Conservation (phyloP, 2,797 vertebrate species). For the Schizopygopsis pylzovi region DNA sequence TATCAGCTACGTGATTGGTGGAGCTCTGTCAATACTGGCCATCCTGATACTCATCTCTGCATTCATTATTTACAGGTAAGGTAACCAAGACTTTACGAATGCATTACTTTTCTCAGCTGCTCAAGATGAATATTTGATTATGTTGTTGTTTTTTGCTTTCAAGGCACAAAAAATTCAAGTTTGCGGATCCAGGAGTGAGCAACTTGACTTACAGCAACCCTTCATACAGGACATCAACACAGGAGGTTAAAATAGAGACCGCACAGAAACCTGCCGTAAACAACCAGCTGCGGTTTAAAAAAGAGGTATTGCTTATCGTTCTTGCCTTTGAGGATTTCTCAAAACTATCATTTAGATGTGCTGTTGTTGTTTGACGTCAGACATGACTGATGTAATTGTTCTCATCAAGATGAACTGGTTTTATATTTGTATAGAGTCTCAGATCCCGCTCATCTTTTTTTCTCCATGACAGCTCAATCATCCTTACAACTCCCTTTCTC, state of each 20-base stretch:
- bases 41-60: constrained; percentile 90
- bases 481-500: constrained; percentile 97
- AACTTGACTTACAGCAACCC: constrained; percentile 98
- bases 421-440: not conserved
- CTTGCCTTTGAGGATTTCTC: not conserved
- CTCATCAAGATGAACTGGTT: not conserved
- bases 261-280: constrained; percentile 91
- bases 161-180: constrained; percentile 95
- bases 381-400: constrained; percentile 45
- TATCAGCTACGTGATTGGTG: constrained; percentile 91
- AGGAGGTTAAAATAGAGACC: constrained; percentile 96
- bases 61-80: constrained; percentile 93
- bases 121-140: not conserved
- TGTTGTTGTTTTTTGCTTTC: not conserved
- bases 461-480: constrained; percentile 89
- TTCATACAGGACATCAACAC: constrained; percentile 94
- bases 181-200: constrained; percentile 90
- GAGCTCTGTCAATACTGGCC: constrained; percentile 89
- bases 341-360: not conserved
- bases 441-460: constrained; percentile 49
- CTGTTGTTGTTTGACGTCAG: not conserved
- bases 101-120: not conserved
- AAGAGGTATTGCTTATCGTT: constrained; percentile 83
- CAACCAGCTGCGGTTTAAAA: constrained; percentile 95
- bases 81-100: not conserved